These are phyloP conservation scores for Tethya wilhelma DNA, from an alignment of 37 sponge, comb jelly and placozoan species.

Conservation along the genomic window DNA sequence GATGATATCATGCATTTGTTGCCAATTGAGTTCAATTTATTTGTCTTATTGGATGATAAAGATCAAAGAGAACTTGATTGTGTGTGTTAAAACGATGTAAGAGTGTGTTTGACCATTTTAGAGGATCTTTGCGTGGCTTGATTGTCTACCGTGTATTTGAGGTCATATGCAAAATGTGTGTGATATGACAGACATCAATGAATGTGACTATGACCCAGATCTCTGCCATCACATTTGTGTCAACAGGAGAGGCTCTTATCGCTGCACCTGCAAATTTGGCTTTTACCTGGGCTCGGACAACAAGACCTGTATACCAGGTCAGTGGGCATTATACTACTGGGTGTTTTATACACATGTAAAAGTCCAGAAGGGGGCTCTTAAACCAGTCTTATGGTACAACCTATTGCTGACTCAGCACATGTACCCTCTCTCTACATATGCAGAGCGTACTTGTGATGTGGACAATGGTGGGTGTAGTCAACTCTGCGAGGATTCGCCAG, in stretches of 20 bases:
- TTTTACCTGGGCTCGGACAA: slow-evolving; percentile 22
- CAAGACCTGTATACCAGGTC: slow-evolving; percentile 37
- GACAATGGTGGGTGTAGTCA: slow-evolving; percentile 51
- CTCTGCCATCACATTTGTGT: slow-evolving; percentile 23
- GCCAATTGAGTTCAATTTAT: background rate
- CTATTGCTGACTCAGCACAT: background rate
- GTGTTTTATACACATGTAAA: background rate
- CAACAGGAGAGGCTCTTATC: slow-evolving; percentile 37
- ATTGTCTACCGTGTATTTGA: no score
- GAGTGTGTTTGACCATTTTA: no score
- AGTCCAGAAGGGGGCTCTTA: no score
- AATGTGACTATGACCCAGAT: background rate
- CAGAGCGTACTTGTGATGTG: slow-evolving; percentile 16
- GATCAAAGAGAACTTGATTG: background rate
- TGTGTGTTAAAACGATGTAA: no score
- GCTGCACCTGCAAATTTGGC: slow-evolving; percentile 24
- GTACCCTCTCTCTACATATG: background rate
- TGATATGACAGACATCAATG: slow-evolving; percentile 24
- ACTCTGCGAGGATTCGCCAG: background rate
- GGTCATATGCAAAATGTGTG: no score
- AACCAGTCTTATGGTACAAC: no score
- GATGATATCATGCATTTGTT: no score
- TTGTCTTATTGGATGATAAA: background rate
- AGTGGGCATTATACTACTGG: no score
- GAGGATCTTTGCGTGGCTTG: no score